Evolutionary conservation across 2,113 vertebrate genomes (phyloP), one percentile per base, ranked within the genome.

Genomic region (Pollachius pollachius): DNA sequence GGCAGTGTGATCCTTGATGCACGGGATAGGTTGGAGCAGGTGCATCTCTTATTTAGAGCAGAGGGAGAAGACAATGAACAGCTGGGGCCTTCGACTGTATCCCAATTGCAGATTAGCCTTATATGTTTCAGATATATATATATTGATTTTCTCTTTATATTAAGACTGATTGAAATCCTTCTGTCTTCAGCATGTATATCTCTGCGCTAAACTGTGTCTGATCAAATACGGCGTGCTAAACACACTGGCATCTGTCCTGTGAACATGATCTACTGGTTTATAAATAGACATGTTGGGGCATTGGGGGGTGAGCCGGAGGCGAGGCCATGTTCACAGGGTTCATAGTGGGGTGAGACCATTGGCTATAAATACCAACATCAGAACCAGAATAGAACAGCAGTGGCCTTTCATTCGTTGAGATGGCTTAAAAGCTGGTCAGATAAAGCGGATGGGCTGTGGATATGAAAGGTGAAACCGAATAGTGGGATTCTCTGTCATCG

Each of bases 341-440:
- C 71, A 67, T 75, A 76, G 79, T 77, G 68, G 71, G 81, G 81
- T 87, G 86, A 89, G 68, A 84, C 67, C 69, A 65, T 41, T 58
- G 60, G 68, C 81, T 89, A 89, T 84, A 88, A 90, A 90, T 88
- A 92, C 15, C 70, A 8, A 27, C 62, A 62, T 64, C 76, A 79
- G 69, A 64, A 71, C 79, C 18, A 74, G 84, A 90, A 90, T 86
- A 90, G 84, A 68, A 80, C 70, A 48, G 74, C 69, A 65, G 75
- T 85, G 79, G 80, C 85, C 89, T 89, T 91, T 86, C 73, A 76
- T 76, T 59, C 58, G 71, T 73, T 78, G 69, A 69, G 75, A 70
- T 59, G 63, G 64, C 79, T 64, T 72, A 59, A 74, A 63, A 17
- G 69, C 15, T 72, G 41, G 67, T 30, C 63, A 75, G 76, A 67